phyloP scores from a whole-genome alignment of 1,140 invertebrate genomes.

The Zophobas morio region DNA sequence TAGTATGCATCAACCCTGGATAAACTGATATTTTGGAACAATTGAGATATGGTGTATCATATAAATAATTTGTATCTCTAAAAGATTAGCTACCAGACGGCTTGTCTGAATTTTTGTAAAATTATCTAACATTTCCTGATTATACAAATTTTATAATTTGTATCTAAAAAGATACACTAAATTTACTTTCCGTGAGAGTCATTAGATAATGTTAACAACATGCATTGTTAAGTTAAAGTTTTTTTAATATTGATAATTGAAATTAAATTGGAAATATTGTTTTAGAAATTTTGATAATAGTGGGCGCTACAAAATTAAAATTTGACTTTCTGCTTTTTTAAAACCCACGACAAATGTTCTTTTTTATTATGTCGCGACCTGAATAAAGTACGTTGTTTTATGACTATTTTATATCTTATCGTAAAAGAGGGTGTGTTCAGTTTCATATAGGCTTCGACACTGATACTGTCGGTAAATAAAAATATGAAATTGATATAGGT shows the following conservation, averaged over 20 bases:
- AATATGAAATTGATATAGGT: conserved; percentile 10
- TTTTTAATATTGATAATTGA: no score
- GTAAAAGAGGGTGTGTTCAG: conserved; percentile 10
- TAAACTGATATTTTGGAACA: conserved; percentile 53
- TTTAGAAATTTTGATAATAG: no score
- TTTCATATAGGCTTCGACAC: conserved; percentile 17
- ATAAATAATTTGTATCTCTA: conserved; percentile 47
- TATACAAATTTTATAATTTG: conserved; percentile 18
- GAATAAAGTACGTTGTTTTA: no score
- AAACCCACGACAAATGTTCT: no score
- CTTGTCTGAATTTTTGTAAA: conserved; percentile 51
- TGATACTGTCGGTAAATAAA: conserved; percentile 9
- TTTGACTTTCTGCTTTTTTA: no score
- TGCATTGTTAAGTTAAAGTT: no score
- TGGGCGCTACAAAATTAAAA: no score
- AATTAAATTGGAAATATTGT: no score
- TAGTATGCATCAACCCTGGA: conserved; percentile 53
- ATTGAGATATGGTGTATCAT: conserved; percentile 49
- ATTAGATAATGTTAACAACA: no score
- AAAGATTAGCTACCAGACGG: conserved; percentile 51
- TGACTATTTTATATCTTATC: conserved; percentile 8
- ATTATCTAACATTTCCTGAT: conserved; percentile 46
- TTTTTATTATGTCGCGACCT: no score
- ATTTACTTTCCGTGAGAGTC: no score
- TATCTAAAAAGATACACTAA: not conserved